Percentiles rank a stretch among this genome's conserved stretches.
These are phyloP conservation scores for Chloroclystis v-ata DNA, from an alignment of 2,888 invertebrate species.

Conservation along the genomic window DNA sequence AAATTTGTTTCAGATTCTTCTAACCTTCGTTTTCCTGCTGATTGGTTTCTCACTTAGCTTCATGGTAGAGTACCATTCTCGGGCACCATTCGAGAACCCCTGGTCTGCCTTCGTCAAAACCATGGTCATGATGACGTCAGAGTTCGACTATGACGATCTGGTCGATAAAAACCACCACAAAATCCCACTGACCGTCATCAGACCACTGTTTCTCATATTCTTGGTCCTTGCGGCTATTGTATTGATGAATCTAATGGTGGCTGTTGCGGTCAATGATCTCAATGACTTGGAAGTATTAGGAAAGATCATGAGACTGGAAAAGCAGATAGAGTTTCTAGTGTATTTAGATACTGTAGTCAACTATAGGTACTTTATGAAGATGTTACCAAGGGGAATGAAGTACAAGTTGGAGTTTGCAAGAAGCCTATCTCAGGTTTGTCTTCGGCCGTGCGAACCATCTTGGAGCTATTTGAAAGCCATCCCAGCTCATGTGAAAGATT, in stretches of 20 bases:
- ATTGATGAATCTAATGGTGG: conserved; percentile 79
- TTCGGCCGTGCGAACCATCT: too few species aligned
- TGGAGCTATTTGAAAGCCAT: too few species aligned
- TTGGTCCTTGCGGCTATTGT: conserved; percentile 77
- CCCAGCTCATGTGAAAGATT: too few species aligned
- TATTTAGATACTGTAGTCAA: conserved; percentile 72
- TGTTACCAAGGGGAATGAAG: too few species aligned
- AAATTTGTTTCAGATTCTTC: conserved; percentile 74
- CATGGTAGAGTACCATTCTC: conserved; percentile 74
- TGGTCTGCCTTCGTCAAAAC: conserved; percentile 76
- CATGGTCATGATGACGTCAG: conserved; percentile 80
- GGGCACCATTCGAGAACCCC: conserved; percentile 70
- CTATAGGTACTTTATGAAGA: conserved; percentile 61
- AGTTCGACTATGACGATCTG: conserved; percentile 74
- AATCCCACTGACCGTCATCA: conserved; percentile 61
- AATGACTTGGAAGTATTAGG: conserved; percentile 76
- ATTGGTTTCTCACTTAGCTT: conserved; percentile 77
- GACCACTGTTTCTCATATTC: conserved; percentile 74
- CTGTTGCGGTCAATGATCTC: conserved; percentile 79
- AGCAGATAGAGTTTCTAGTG: conserved; percentile 76
- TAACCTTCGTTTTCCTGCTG: conserved; percentile 69
- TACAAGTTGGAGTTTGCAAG: too few species aligned
- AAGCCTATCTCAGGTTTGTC: too few species aligned
- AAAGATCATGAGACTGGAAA: conserved; percentile 72
- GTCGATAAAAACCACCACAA: conserved; percentile 62